phyloP scores from a whole-genome alignment of 2,888 invertebrate genomes.

The Mechanitis messenoides region DNA sequence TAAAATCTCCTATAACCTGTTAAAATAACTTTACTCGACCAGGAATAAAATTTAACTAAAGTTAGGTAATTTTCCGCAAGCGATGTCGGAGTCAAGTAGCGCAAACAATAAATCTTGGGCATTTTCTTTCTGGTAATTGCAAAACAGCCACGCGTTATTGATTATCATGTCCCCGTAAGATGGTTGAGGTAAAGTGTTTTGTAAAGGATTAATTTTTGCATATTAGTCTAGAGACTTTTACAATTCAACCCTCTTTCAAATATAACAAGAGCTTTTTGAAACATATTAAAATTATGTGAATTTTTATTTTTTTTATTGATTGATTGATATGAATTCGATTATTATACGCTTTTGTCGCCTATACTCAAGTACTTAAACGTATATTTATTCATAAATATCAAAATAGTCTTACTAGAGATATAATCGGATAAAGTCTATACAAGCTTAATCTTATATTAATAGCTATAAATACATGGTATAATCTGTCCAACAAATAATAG shows the following conservation, averaged over 20 bases:
- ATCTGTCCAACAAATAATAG: too few relatives aligned
- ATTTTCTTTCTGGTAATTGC: conserved; percentile 13
- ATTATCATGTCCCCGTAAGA: conserved; percentile 6
- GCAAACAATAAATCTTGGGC: conserved; percentile 16
- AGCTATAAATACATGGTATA: too few relatives aligned
- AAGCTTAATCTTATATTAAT: too few relatives aligned
- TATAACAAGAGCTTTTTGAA: too few relatives aligned
- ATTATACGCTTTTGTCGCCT: too few relatives aligned
- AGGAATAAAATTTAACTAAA: conserved; percentile 27
- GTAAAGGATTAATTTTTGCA: conserved; percentile 1
- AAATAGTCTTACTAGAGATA: too few relatives aligned
- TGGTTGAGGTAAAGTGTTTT: background rate
- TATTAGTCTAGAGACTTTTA: background rate
- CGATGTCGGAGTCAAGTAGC: background rate
- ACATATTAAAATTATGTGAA: too few relatives aligned
- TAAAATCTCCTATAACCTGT: background rate
- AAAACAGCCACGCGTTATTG: conserved; percentile 13
- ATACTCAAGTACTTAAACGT: too few relatives aligned
- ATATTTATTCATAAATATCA: too few relatives aligned
- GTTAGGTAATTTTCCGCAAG: conserved; percentile 26
- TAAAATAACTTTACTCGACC: conserved; percentile 15
- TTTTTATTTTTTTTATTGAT: too few relatives aligned
- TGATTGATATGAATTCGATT: too few relatives aligned
- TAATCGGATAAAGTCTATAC: too few relatives aligned
- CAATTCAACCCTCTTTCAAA: background rate